Base-by-base conservation (phyloP, 2,113 vertebrate species). In the Paracanthobrama guichenoti region DNA sequence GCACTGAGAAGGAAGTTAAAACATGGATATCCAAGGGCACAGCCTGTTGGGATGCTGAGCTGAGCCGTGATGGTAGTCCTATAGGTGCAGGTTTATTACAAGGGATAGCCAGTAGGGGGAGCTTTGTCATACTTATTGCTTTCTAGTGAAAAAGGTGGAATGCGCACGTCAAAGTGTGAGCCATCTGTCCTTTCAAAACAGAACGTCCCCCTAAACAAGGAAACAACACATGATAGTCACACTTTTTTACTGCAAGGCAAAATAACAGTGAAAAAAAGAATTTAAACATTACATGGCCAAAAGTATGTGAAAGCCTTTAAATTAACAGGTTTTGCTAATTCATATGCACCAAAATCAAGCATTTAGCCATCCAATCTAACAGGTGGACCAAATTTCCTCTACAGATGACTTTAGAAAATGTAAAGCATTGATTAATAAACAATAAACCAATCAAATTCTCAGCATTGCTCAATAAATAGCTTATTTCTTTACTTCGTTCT, bases 111-210 rank as follows among this genome's bases (percentile, higher is more conserved):
- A 69, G 98, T 97, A 66, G 98, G 98, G 87, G 98, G 96, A 10
- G 96, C 97, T 94, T 99, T 98, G 93, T 99, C 97, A 0, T 98
- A 97, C 93, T 98, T 98, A 94, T 98, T 99, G 95, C 98, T 99
- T 92, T 99, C 98, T 94, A 99, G 92, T 74, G 98, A 99, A 92
- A 99, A 99, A 14, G 97, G 97, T 76, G 98, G 98, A 93, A 99
- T 99, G 91, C 98, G 96, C 86, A 99, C 96, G 42, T 99, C 98
- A 35, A 99, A 98, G 91, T 98, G 97, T 91, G 97, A 98, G 79
- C 97, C 97, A 53, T 99, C 97, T 0, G 97, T 96, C 90, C 96
- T 96, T 91, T 99, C 98, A 7, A 99, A 98, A 55, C 98, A 96
- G 91, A 99, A 99, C 0, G 98, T 99, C 50, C 97, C 98, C 98